Conservation (phyloP, 2,113 vertebrate species). For the Nesoenas mayeri region DNA sequence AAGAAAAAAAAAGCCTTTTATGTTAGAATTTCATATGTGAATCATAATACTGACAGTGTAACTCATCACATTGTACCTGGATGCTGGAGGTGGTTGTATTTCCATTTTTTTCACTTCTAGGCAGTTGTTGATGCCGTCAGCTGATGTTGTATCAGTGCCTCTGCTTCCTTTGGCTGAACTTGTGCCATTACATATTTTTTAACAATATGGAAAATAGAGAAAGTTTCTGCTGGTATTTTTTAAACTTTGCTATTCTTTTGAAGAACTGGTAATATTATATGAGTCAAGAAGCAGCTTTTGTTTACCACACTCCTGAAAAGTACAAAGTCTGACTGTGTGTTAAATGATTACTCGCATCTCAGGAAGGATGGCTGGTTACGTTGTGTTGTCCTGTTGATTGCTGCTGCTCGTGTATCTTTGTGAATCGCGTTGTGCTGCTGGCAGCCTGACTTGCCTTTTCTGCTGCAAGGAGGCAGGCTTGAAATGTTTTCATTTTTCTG, state of each 20-base stretch:
- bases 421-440: background rate
- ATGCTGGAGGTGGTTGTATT: background rate
- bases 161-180: background rate
- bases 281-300: background rate
- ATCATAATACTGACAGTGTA: background rate
- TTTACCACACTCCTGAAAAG: background rate
- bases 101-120: background rate
- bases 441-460: background rate
- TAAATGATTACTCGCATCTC: background rate
- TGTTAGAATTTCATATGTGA: background rate
- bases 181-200: background rate
- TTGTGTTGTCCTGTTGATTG: background rate
- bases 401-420: background rate
- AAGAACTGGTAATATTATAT: background rate
- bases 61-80: rapidly evolving
- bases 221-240: background rate
- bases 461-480: background rate
- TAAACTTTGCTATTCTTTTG: background rate
- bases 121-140: background rate
- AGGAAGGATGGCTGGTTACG: background rate
- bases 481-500: background rate
- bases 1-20: background rate
- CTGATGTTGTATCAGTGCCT: background rate
- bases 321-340: background rate
- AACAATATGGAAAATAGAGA: background rate